Evolutionary conservation across 2,888 invertebrate species (phyloP).

Genomic region (Epinotia nisella): DNA sequence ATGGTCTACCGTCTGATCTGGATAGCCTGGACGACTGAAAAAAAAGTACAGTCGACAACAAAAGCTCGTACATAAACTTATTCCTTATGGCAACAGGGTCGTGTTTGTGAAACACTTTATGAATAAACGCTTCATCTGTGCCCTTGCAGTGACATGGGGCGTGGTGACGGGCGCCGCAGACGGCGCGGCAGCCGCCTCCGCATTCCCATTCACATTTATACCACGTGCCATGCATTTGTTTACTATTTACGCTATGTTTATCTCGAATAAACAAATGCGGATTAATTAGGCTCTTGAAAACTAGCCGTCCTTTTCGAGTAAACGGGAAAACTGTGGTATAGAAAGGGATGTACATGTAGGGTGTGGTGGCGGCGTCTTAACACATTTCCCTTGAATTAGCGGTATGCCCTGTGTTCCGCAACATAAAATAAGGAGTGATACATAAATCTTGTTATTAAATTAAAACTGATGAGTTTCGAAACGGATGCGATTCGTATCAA

Average conservation of each 20-base stretch:
- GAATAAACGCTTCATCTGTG: slow-evolving; percentile 13
- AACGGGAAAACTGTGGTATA: neutral
- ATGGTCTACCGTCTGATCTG: too few species aligned
- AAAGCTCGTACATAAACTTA: too few species aligned
- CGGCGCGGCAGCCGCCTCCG: slow-evolving; percentile 36
- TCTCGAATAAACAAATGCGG: slow-evolving; percentile 7
- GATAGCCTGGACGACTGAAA: too few species aligned
- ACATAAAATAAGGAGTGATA: neutral
- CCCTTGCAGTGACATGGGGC: slow-evolving; percentile 22
- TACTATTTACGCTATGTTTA: slow-evolving; percentile 8
- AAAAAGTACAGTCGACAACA: too few species aligned
- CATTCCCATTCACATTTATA: slow-evolving; percentile 34
- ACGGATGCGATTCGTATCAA: too few species aligned
- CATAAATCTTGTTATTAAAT: neutral
- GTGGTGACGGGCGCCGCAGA: slow-evolving; percentile 36
- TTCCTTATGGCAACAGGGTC: neutral
- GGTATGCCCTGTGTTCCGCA: neutral
- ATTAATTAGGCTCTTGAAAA: slow-evolving; percentile 13
- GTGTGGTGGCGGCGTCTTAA: neutral
- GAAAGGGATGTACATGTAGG: neutral
- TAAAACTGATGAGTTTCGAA: too few species aligned
- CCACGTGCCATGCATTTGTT: slow-evolving; percentile 40
- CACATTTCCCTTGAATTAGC: neutral
- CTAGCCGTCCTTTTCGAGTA: slow-evolving; percentile 9
- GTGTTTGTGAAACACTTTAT: neutral